A percentile compares a stretch with the other conserved stretches of the same genome.
Evolutionary conservation across 2,113 vertebrate species (phyloP).

Genomic region (Pachycephala philippinensis): DNA sequence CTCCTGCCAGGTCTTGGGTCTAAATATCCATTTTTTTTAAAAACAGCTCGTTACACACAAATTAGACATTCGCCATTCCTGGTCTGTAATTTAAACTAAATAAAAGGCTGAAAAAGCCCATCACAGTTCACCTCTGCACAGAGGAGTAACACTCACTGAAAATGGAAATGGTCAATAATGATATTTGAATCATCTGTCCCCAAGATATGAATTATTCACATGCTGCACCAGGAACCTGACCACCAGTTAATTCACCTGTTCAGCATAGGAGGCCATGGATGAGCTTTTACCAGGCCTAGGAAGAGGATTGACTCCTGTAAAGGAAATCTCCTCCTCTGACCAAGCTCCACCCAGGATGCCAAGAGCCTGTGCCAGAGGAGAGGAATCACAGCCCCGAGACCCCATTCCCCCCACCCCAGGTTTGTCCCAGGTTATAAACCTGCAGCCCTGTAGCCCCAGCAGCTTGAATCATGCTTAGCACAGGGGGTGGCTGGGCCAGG

Average conservation of each 20-base stretch:
- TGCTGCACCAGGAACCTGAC: not conserved
- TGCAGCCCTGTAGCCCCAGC: not conserved
- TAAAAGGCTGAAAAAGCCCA: not conserved
- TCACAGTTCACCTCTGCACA: not conserved
- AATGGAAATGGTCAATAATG: not conserved
- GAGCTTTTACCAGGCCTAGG: not conserved
- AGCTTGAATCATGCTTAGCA: not conserved
- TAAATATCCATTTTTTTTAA: rapidly evolving
- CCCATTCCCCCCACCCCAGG: not conserved
- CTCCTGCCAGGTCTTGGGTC: not conserved
- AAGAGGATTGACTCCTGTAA: not conserved
- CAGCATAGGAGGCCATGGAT: not conserved
- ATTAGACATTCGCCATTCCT: not conserved
- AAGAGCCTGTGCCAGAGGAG: not conserved
- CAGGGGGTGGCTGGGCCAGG: not conserved
- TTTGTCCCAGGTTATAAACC: not conserved
- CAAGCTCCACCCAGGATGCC: not conserved
- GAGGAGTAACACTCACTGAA: not conserved
- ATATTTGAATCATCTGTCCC: not conserved
- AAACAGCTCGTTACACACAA: not conserved
- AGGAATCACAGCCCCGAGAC: not conserved
- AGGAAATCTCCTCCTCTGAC: not conserved
- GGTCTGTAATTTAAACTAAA: not conserved
- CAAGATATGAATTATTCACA: not conserved
- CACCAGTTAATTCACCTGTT: not conserved